Conservation (phyloP, 2,113 vertebrate species). For the Pterocles gutturalis region DNA sequence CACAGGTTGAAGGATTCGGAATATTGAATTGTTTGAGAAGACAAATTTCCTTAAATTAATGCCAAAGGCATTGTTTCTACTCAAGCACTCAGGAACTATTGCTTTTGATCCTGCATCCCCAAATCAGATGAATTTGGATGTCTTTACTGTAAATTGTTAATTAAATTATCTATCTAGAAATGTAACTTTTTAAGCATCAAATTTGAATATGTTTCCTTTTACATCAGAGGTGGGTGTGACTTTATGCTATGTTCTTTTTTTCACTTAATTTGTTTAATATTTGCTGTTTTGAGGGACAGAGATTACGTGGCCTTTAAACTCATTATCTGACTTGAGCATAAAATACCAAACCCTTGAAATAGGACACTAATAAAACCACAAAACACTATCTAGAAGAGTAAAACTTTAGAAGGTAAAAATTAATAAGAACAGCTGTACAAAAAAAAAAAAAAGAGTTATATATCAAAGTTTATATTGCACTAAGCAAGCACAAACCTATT, state of each 20-base stretch:
- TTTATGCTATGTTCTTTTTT: background rate
- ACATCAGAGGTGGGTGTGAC: background rate
- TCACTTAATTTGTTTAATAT: background rate
- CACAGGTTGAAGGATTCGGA: background rate
- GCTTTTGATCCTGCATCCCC: background rate
- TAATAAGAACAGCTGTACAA: background rate
- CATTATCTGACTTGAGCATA: background rate
- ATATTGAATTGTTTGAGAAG: background rate
- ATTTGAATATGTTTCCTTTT: background rate
- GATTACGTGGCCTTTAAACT: background rate
- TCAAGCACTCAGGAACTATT: background rate
- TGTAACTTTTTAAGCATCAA: background rate
- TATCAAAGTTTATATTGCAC: background rate
- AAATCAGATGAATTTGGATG: background rate
- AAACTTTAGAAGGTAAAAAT: background rate
- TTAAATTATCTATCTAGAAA: background rate
- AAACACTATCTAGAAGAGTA: background rate
- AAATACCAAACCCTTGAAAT: background rate
- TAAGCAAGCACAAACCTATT: background rate
- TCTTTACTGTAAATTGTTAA: background rate
- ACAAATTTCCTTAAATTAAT: background rate
- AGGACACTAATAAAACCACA: background rate
- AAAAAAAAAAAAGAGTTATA: background rate
- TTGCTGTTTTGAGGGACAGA: background rate
- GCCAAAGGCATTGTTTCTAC: background rate